Evolutionary conservation across 2,888 invertebrate species (phyloP), one percentile per base, ranked within the genome.

Genomic region (Bombylius discolor): DNA sequence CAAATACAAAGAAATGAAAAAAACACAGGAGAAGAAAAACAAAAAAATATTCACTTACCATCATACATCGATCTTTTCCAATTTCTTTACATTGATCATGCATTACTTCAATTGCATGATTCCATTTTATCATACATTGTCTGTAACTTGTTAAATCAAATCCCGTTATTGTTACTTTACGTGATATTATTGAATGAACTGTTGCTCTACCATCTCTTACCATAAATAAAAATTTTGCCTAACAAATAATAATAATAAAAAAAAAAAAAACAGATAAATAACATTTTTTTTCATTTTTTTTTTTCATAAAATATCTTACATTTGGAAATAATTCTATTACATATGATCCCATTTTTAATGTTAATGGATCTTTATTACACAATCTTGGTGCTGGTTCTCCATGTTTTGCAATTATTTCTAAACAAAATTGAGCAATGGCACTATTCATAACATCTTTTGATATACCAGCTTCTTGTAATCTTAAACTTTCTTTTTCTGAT

Each of bases 331-430:
- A 79, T 70, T 92, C 89, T 61, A 90, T 83, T 66, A 99, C 86
- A 75, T 93, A 98, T 54, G 88, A 85, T 69, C 95, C 95, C 81
- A 95, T 95, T 78, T 97, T 97, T 64, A 99, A 81, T 57, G 96
- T 96, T 64, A 99, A 85, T 53, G 99, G 99, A 77, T 99, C 99
- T 77, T 99, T 99, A 80, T 99, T 99, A 79, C 99, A 99, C 61
- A 98, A 82, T 53, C 96, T 80, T 59, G 90, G 85, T 54, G 98
- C 97, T 36, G 93, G 88, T 67, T 94, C 93, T 48, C 98, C 98
- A 76, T 99, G 97, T 64, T 89, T 86, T 58, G 92, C 94, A 66
- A 97, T 95, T 68, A 96, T 89, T 77, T 97, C 96, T 62, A 97
- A 78, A 68, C 96, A 94, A 77, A 99, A 99, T 49, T 97, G 89